Evolutionary conservation across 2,113 vertebrate species (phyloP), one percentile per base, ranked within the genome.

Genomic region (Casuarius casuarius): DNA sequence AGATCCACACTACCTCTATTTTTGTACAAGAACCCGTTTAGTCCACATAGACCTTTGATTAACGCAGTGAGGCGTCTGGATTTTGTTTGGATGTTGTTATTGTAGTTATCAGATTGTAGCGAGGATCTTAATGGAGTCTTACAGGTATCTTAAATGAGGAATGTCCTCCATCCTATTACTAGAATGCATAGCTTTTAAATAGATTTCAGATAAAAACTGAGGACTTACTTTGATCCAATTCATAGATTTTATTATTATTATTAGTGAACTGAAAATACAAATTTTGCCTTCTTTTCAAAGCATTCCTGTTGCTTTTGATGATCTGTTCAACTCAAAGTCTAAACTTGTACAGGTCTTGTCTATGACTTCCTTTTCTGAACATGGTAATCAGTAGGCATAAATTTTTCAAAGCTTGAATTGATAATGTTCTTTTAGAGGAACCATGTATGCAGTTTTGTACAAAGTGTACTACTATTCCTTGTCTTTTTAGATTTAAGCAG

Each of bases 61-160:
- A 81, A 46, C 75, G 81, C 44, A 85, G 48, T 61, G 44, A 73
- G 62, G 29, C 82, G 38, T 61, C 75, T 92, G 33, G 78, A 42
- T 85, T 93, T 72, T 83, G 31, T 75, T 81, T 94, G 70, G 56
- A 49, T 77, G 59, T 68, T 77, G 63, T 72, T 90, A n/a, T 72
- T 93, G 42, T 66, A 56, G 56, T 84, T 89, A 62, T 3, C 12
- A 33, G 28, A 12, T 79, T 87, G 66, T 90, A 65, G 13, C 72
- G 35, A 68, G 56, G 42, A 85, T 16, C 71, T 72, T 88, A 85
- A 94, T 92, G 80, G 92, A 90, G 74, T 58, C 88, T 59, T 85
- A 0, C 63, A 48, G 52, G 59, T 90, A 62, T 73, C 71, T 90
- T 83, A 58, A 90, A 79, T 76, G 58, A 70, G 62, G n/a, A 12